Base-by-base conservation (phyloP, 53 echinoderm and acorn worm genomes). In the Antedon mediterranea region DNA sequence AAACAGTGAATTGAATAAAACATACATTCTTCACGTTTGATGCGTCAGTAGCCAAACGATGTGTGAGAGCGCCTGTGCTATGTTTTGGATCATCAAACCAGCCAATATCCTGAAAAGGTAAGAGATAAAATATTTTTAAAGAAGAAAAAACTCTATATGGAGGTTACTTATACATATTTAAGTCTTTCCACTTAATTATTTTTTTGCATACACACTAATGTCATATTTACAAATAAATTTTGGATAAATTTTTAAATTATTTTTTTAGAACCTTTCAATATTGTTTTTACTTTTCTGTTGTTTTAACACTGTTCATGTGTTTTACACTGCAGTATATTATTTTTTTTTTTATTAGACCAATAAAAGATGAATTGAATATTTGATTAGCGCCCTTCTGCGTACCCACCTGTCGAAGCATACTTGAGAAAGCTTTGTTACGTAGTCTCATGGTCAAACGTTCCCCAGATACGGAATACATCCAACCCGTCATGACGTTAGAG, bases 11-110 rank as follows among this genome's bases (percentile, higher is more conserved):
- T 57, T 18, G 2, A 57, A 57, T 72, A 27, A 11, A 13, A 86
- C 89, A 90, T 75, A 97, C 97, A 85, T 91, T 91, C 85, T 92
- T 89, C 0, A 97, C 90, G 57, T 79, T 84, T 28, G 90, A 89
- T 0, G 89, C 84, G 74, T 97, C 89, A 0, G 86, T 78, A 4
- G 97, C 83, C 32, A 97, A 76, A 74, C 97, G 83, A 2, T 89
- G 88, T 30, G 92, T 87, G 13, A 97, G 78, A 20, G 92, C 92
- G 4, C 97, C 97, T 30, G 92, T 97, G 81, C 85, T 97, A 81
- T 97, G 92, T 76, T 57, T 84, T 0, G 82, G 84, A 29, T 97
- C 88, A 72, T 97, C 97, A 82, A 85, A 92, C 75, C 84, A 97
- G 15, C 79, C 81, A 57, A 92, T 85, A 74, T 97, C 92, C 97